phyloP scores from a whole-genome alignment of 2,888 invertebrate genomes.

The Phortica magna region DNA sequence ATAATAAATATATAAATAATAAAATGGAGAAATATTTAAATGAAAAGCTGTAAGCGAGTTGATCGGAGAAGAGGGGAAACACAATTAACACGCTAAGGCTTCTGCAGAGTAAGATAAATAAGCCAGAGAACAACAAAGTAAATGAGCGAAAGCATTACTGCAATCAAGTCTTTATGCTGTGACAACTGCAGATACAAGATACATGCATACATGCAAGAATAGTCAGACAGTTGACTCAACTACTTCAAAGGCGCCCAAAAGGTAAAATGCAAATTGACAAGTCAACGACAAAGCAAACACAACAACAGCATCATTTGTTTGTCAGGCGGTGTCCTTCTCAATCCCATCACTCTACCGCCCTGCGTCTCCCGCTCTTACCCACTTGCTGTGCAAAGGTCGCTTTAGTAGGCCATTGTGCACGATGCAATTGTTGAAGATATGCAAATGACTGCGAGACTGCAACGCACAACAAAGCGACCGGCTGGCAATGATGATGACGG shows the following conservation, averaged over 20 bases:
- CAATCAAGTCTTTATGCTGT: background rate
- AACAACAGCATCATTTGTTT: background rate
- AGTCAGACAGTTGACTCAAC: conserved; percentile 23
- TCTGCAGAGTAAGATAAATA: conserved; percentile 22
- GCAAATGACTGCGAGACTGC: conserved; percentile 14
- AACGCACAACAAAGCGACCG: conserved; percentile 6
- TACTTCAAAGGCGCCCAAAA: conserved; percentile 29
- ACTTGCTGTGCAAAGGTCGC: background rate
- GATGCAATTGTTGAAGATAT: conserved; percentile 23
- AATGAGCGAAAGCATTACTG: background rate
- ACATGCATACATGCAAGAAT: background rate
- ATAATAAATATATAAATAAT: conserved; percentile 7
- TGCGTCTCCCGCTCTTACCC: too few relatives aligned
- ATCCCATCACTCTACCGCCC: too few relatives aligned
- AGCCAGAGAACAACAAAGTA: background rate
- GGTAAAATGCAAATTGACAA: conserved; percentile 30
- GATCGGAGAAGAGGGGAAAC: background rate
- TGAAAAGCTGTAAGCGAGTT: background rate
- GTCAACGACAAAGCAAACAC: conserved; percentile 25
- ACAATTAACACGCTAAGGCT: conserved; percentile 24
- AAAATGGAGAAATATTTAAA: background rate
- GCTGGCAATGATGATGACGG: background rate
- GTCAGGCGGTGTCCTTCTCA: too few relatives aligned
- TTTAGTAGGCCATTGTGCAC: conserved; percentile 12
- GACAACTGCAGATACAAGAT: background rate